Evolutionary conservation across 2,888 invertebrate species (phyloP), one percentile per base, ranked within the genome.

Genomic region (Malacosoma neustria): DNA sequence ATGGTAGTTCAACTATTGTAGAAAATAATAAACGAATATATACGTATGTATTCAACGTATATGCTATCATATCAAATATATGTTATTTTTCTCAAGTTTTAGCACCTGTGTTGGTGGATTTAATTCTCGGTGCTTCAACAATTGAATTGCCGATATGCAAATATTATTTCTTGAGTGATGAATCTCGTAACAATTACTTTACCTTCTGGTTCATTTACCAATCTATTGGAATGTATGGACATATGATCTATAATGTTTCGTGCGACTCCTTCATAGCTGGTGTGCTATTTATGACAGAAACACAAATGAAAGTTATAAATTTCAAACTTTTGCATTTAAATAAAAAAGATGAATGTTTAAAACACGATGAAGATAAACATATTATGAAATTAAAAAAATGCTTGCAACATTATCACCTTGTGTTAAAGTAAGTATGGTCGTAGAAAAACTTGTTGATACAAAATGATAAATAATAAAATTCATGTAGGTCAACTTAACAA

Each of bases 241-340:
- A 81, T 37, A 73, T 81, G 81, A 62, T 54, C 35, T 79, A 72
- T 36, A 76, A 76, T 39, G 52, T 70, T 0, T 70, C 61, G 30
- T 51, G 67, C 2, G 81, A 81, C 50, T 49, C 70, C 0, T 64
- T 81, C 35, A 65, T 70, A 9, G 57, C 65, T 38, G 81, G 82
- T 1, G 38, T 80, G 4, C 43, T 81, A 13, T 29, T 61, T 0
- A 52, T 66, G 41, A 61, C 65, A 9, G 55, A 75, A 35, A 52
- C 43, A 3, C 79, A 80, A 37, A 43, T 80, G 7, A 63, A 57
- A 43, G 40, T 72, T 2, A 37, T 81, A 0, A 65, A 70, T 29
- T 41, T 48, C n/a, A 65, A 72, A 30, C 46, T 81, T 3, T 47
- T 39, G 9, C 57, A 54, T 36, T 45, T 77, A 1, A 65, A 63